Percentiles rank a stretch among this genome's conserved stretches.
Conservation (phyloP, 2,888 invertebrate species). For the Plemyria rubiginata region DNA sequence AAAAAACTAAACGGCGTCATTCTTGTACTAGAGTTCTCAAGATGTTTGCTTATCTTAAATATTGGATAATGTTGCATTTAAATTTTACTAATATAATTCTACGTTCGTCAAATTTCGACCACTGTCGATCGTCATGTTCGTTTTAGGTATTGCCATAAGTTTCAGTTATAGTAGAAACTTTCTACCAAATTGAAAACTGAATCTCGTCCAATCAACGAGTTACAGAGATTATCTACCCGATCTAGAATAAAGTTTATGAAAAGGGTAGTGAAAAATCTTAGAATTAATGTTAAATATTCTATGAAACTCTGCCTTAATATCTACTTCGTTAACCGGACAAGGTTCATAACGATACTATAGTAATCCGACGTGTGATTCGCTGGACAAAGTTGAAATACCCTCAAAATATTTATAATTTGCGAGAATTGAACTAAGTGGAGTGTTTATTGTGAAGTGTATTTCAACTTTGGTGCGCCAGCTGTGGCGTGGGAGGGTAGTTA, state of each 20-base stretch:
- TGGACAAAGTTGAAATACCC: constrained; percentile 42
- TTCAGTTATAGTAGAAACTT: constrained; percentile 31
- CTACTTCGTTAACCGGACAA: constrained; percentile 30
- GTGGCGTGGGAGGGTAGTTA: constrained; percentile 41
- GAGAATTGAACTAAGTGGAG: constrained; percentile 43
- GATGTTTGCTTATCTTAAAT: constrained; percentile 69
- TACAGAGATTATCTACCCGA: constrained; percentile 30
- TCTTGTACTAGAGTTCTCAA: constrained; percentile 65
- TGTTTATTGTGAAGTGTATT: constrained; percentile 38
- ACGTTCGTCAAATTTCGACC: constrained; percentile 44
- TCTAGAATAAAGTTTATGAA: constrained; percentile 36
- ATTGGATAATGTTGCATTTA: constrained; percentile 71
- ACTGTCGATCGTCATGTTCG: constrained; percentile 46
- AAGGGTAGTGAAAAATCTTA: constrained; percentile 39
- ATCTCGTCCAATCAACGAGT: constrained; percentile 31
- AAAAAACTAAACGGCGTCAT: constrained; percentile 39
- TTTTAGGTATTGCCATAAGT: constrained; percentile 42
- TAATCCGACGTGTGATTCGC: constrained; percentile 49
- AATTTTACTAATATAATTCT: constrained; percentile 41
- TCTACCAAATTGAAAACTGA: constrained; percentile 24
- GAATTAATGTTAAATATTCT: constrained; percentile 39
- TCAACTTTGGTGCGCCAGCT: constrained; percentile 43
- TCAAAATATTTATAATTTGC: constrained; percentile 33
- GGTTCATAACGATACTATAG: constrained; percentile 16
- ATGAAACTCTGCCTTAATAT: constrained; percentile 35